Evolutionary conservation across 2,113 vertebrate species (phyloP), one percentile per base, ranked within the genome.

Genomic region (Neopipo cinnamomea): DNA sequence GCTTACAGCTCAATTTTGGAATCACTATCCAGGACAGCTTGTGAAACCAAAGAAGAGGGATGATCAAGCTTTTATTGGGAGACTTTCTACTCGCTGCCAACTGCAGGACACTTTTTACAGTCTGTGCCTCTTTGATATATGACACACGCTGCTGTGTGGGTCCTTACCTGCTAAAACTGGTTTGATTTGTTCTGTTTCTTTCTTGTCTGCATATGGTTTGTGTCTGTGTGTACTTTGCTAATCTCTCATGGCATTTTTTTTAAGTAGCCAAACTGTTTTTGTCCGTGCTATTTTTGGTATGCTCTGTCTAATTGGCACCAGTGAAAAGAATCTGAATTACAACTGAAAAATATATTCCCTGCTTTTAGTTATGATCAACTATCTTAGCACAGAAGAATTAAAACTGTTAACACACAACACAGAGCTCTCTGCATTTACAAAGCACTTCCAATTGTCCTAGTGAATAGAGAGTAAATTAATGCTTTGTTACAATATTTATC

Each of bases 111-210:
- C 33, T 56, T 89, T 98, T 97, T 96, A 97, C 93, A 95, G 56
- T 66, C 89, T 44, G 74, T 81, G 93, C 52, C 84, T 46, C 96
- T 96, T 96, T 97, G 96, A 97, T 97, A 96, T 93, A 91, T 80
- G 93, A 96, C 97, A 96, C 94, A 86, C 16, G 84, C 73, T 92
- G 77, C 93, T 89, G 87, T 41, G 72, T 46, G 93, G 86, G 83
- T 91, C 73, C 96, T 78, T 96, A 96, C 93, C 95, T 96, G 94
- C 85, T 93, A 33, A 85, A 95, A 94, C 41, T 61, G 17, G 67
- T 92, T 68, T 39, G 65, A 68, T 94, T 95, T 94, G 76, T 53
- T 91, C 88, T 65, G 56, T 46, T 90, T 75, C 88, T 92, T 93
- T 95, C 88, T 91, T 92, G 86, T 41, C 88, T 87, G 53, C 77